Conservation (phyloP, 2,888 invertebrate species). For the Hydraecia micacea region DNA sequence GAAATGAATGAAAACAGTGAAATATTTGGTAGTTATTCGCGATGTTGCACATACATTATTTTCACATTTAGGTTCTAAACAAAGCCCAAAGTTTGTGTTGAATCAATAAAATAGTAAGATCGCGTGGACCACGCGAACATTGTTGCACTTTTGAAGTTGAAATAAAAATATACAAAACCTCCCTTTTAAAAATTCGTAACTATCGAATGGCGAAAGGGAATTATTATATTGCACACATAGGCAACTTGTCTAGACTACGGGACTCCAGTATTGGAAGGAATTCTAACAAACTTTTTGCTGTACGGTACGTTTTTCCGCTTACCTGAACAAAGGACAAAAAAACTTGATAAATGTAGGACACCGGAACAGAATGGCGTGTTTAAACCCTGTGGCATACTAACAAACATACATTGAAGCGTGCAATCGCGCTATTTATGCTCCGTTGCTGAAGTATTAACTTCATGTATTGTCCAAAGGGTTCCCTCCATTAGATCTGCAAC, state of each 20-base stretch:
- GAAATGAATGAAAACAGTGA: too few relatives aligned
- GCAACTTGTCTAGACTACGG: background rate
- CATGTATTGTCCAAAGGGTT: background rate
- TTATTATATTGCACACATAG: background rate
- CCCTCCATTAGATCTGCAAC: background rate
- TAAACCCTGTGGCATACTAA: slow-evolving; percentile 55
- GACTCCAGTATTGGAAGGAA: background rate
- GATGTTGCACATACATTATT: too few relatives aligned
- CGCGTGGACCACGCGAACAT: background rate
- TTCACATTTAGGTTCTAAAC: background rate
- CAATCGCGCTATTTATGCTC: slow-evolving; percentile 61
- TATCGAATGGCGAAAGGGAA: background rate
- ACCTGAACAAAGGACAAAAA: slow-evolving; percentile 37
- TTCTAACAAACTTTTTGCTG: slow-evolving; percentile 3
- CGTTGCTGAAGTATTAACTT: slow-evolving; percentile 31
- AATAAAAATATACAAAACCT: slow-evolving; percentile 6
- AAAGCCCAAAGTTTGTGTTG: background rate
- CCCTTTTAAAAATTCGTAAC: background rate
- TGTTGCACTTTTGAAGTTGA: slow-evolving; percentile 3
- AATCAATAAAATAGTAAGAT: background rate
- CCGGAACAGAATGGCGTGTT: slow-evolving; percentile 58
- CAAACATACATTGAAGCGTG: slow-evolving; percentile 62
- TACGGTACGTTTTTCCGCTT: slow-evolving; percentile 9
- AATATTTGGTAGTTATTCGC: too few relatives aligned
- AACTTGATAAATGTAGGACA: slow-evolving; percentile 52